Percentiles rank a stretch among this genome's conserved stretches.
Evolutionary conservation across 2,888 invertebrate genomes (phyloP).

Genomic region (Acronicta leporina): DNA sequence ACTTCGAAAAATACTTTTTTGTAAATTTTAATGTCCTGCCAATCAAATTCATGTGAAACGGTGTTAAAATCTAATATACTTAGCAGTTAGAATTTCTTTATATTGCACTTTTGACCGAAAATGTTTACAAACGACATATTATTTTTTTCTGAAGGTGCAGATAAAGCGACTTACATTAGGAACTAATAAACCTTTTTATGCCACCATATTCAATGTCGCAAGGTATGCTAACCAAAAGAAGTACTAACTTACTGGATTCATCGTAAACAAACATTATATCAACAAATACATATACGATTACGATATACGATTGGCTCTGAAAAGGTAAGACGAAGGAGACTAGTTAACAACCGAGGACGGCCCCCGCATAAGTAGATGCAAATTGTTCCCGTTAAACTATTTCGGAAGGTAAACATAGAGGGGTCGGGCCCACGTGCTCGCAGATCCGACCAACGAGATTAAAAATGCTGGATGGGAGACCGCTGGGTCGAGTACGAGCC

Average conservation of each 20-base stretch:
- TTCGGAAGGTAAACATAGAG: constrained; percentile 88
- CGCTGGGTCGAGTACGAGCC: constrained; percentile 78
- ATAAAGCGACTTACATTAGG: neutral
- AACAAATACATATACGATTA: constrained; percentile 49
- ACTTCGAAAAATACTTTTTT: constrained; percentile 47
- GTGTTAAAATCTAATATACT: neutral
- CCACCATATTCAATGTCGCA: too few relatives aligned
- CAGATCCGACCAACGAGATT: constrained; percentile 86
- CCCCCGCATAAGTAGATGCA: constrained; percentile 87
- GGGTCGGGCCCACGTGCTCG: constrained; percentile 82
- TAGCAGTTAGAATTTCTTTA: neutral
- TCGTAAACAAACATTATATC: constrained; percentile 42
- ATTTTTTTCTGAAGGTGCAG: too few relatives aligned
- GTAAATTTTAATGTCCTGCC: constrained; percentile 17
- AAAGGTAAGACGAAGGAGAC: constrained; percentile 71
- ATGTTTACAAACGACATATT: too few relatives aligned
- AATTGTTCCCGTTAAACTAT: constrained; percentile 89
- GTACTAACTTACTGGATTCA: constrained; percentile 12
- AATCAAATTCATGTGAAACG: constrained; percentile 10
- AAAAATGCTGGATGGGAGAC: constrained; percentile 87
- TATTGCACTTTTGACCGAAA: too few relatives aligned
- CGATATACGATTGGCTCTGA: constrained; percentile 54
- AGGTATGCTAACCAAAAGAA: neutral
- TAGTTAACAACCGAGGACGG: constrained; percentile 86
- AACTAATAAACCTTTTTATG: constrained; percentile 21